A percentile compares a stretch with the other conserved stretches of the same genome.
phyloP scores from a whole-genome alignment of 2,888 invertebrate genomes.

The Achlya flavicornis region DNA sequence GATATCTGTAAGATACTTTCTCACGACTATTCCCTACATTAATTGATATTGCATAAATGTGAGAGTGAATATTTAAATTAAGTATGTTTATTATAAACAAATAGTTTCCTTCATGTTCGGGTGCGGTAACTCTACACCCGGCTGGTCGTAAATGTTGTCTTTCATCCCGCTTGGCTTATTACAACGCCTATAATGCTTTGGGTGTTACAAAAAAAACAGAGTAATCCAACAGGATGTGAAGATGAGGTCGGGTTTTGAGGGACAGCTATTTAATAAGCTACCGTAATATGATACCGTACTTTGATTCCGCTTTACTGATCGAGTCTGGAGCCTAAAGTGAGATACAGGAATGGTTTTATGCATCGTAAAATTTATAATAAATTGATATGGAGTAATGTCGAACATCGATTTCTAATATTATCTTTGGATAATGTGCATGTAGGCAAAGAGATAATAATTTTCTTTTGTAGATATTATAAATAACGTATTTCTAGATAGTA shows the following conservation, averaged over 20 bases:
- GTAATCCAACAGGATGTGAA: slow-evolving; percentile 57
- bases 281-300: slow-evolving; percentile 65
- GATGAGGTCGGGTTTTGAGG: slow-evolving; percentile 52
- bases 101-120: slow-evolving; percentile 50
- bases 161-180: slow-evolving; percentile 73
- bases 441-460: not conserved
- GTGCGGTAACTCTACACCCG: slow-evolving; percentile 69
- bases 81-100: slow-evolving; percentile 61
- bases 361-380: slow-evolving; percentile 25
- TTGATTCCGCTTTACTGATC: slow-evolving; percentile 16
- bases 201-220: slow-evolving; percentile 49
- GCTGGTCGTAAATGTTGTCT: slow-evolving; percentile 69
- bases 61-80: slow-evolving; percentile 67
- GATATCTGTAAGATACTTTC: slow-evolving; percentile 27
- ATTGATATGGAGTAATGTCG: not conserved
- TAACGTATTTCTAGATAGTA: too few relatives aligned
- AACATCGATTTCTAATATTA: slow-evolving; percentile 1
- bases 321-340: slow-evolving; percentile 9
- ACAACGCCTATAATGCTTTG: slow-evolving; percentile 43
- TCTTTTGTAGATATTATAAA: not conserved
- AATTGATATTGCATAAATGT: slow-evolving; percentile 45
- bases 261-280: slow-evolving; percentile 61
- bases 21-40: slow-evolving; percentile 46
- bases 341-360: slow-evolving; percentile 31
- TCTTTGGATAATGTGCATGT: not conserved